These are phyloP conservation scores for Sinopyrophorus schimmeli DNA, from an alignment of 2,888 invertebrate species.

Conservation along the genomic window DNA sequence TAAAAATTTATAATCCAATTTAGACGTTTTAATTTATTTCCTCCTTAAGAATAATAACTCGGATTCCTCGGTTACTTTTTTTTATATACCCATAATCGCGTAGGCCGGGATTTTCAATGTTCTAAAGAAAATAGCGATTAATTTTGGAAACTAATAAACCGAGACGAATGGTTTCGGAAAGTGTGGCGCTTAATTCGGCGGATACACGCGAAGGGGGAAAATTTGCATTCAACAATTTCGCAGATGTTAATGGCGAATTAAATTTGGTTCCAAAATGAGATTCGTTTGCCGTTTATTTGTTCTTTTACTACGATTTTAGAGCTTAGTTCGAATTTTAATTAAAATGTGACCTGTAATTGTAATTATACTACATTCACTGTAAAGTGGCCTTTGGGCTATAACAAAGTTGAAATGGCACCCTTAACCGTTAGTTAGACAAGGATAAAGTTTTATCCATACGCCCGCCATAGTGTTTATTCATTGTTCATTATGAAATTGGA, in stretches of 20 bases:
- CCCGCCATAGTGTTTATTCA: too few species aligned
- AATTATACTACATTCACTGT: too few species aligned
- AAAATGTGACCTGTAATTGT: slow-evolving; percentile 37
- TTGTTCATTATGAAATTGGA: too few species aligned
- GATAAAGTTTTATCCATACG: too few species aligned
- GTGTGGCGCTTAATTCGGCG: slow-evolving; percentile 30
- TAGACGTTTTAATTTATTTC: background rate
- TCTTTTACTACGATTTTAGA: slow-evolving; percentile 36
- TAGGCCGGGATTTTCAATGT: background rate
- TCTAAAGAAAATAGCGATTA: slow-evolving; percentile 13
- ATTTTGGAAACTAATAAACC: slow-evolving; percentile 31
- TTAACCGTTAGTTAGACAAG: too few species aligned
- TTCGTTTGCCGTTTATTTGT: slow-evolving; percentile 35
- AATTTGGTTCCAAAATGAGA: slow-evolving; percentile 41
- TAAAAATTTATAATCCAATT: background rate
- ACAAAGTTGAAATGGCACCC: too few species aligned
- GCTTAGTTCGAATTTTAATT: slow-evolving; percentile 38
- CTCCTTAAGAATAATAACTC: background rate
- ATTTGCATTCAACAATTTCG: slow-evolving; percentile 41
- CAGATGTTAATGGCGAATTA: slow-evolving; percentile 41
- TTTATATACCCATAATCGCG: background rate
- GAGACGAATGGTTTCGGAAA: slow-evolving; percentile 30
- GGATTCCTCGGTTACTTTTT: background rate
- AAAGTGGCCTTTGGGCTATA: too few species aligned
- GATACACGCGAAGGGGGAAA: slow-evolving; percentile 31